phyloP scores from a whole-genome alignment of 2,888 invertebrate genomes.

The Electrophaes corylata region DNA sequence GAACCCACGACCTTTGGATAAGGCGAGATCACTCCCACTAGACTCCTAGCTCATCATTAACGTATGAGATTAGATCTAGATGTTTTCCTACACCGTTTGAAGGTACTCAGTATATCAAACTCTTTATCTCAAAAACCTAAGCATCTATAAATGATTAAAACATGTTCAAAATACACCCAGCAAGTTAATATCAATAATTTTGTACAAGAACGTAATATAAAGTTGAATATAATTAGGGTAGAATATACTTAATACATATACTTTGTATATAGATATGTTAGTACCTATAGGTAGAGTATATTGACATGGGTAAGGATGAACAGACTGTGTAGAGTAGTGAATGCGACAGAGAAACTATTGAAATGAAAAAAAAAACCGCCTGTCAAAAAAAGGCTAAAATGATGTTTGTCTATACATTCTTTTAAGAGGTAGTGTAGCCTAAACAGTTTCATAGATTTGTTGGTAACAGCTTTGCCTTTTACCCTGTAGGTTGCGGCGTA shows the following conservation, averaged over 20 bases:
- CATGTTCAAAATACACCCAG: slow-evolving; percentile 50
- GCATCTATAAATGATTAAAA: slow-evolving; percentile 64
- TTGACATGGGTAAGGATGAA: slow-evolving; percentile 54
- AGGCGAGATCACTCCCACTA: too few species aligned
- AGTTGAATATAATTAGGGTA: slow-evolving; percentile 48
- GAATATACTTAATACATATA: too few species aligned
- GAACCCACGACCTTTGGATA: too few species aligned
- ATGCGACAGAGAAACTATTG: slow-evolving; percentile 21
- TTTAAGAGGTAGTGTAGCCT: too few species aligned
- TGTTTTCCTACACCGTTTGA: background rate
- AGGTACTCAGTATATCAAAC: background rate
- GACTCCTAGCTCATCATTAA: too few species aligned
- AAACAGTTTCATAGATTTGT: too few species aligned
- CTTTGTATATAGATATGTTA: slow-evolving; percentile 34
- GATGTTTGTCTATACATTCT: too few species aligned
- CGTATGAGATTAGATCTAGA: too few species aligned
- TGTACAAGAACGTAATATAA: slow-evolving; percentile 41
- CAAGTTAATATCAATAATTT: slow-evolving; percentile 71
- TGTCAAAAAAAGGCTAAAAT: too few species aligned
- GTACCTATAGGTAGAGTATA: slow-evolving; percentile 27
- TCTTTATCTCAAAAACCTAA: slow-evolving; percentile 46
- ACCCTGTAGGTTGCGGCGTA: too few species aligned
- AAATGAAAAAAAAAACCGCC: too few species aligned
- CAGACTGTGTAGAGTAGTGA: slow-evolving; percentile 38
- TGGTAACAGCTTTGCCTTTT: too few species aligned